Conservation (phyloP, 2,113 vertebrate genomes). For the Upupa epops region DNA sequence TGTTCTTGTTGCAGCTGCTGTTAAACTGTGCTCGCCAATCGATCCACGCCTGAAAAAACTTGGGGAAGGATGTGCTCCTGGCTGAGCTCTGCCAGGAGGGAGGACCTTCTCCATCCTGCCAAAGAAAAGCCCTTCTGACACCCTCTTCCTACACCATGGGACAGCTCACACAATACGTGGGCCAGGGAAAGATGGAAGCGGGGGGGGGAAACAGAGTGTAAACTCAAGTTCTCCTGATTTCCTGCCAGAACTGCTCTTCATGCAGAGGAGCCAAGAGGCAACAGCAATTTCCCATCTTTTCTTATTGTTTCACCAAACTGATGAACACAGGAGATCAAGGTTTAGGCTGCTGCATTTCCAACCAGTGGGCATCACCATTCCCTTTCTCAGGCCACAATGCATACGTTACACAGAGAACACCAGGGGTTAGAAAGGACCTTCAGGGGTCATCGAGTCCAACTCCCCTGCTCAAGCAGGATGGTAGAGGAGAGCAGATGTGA, state of each 20-base stretch:
- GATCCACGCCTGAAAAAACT: neutral
- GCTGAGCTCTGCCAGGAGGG: neutral
- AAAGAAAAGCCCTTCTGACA: neutral
- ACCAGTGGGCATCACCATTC: neutral
- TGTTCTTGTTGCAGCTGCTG: constrained; percentile 8
- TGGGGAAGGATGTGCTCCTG: neutral
- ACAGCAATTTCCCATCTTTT: neutral
- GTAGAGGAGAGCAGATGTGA: neutral
- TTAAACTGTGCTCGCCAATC: neutral
- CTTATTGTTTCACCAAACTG: neutral
- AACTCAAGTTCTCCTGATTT: neutral
- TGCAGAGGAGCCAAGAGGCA: neutral
- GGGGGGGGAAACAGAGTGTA: rapidly evolving
- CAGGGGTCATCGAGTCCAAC: too few relatives aligned
- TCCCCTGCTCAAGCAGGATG: too few relatives aligned
- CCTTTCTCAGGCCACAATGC: neutral
- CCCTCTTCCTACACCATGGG: neutral
- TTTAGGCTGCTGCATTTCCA: neutral
- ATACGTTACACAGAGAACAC: too few relatives aligned
- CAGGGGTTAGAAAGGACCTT: too few relatives aligned
- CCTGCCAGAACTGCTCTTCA: neutral
- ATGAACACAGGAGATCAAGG: rapidly evolving
- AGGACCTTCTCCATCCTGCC: neutral
- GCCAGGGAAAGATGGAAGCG: rapidly evolving
- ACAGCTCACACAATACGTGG: rapidly evolving